A percentile compares a stretch with the other conserved stretches of the same genome.
Evolutionary conservation across 1,140 invertebrate species (phyloP).

Genomic region (Microplitis demolitor): DNA sequence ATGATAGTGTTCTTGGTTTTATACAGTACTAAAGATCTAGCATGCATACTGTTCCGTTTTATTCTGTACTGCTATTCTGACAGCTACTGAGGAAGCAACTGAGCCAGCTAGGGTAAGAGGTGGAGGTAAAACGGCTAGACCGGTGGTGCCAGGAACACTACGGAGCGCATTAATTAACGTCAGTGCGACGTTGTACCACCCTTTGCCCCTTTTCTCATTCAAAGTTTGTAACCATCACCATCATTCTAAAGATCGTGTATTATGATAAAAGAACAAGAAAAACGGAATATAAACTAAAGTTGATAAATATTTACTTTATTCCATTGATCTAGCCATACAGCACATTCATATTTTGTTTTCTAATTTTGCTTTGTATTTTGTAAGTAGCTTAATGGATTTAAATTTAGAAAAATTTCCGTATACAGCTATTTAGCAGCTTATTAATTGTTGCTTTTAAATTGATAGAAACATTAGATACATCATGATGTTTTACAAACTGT

Average conservation of each 20-base stretch:
- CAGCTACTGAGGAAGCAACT: not conserved
- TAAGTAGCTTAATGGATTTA: no score
- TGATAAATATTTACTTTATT: not conserved
- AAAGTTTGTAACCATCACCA: not conserved
- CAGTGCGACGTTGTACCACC: constrained; percentile 33
- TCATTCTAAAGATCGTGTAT: constrained; percentile 20
- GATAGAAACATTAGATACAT: no score
- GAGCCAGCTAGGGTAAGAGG: not conserved
- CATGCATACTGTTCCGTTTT: not conserved
- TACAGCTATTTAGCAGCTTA: no score
- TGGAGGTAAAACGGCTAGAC: constrained; percentile 1
- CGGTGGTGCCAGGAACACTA: constrained; percentile 33
- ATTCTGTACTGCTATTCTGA: not conserved
- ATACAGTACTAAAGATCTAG: not conserved
- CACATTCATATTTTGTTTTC: not conserved
- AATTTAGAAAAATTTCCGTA: no score
- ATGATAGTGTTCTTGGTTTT: not conserved
- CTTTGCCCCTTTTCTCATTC: not conserved
- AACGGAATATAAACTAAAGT: not conserved
- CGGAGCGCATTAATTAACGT: constrained; percentile 45
- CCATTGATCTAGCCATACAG: not conserved
- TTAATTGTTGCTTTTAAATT: no score
- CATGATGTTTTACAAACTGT: no score
- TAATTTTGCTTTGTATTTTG: not conserved
- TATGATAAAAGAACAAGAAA: constrained; percentile 15